Evolutionary conservation across 1,140 invertebrate genomes (phyloP).

Genomic region (Heliconius melpomene): DNA sequence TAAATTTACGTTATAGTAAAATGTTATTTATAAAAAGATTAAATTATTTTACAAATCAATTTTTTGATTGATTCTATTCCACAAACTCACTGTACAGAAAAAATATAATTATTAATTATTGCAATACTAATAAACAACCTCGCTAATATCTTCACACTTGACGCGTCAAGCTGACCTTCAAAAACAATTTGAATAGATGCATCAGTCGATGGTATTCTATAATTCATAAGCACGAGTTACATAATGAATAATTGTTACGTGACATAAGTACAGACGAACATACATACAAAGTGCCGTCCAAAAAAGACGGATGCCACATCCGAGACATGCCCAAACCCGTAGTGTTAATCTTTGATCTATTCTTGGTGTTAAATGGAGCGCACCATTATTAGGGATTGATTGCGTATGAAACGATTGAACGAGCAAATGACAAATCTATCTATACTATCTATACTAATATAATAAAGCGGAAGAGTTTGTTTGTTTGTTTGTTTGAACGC

Average conservation of each 20-base stretch:
- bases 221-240: neutral
- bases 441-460: too few relatives aligned
- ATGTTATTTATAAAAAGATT: too few relatives aligned
- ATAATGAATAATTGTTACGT: neutral
- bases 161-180: neutral
- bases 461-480: too few relatives aligned
- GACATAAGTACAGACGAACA: neutral
- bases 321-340: constrained; percentile 31
- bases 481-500: too few relatives aligned
- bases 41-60: too few relatives aligned
- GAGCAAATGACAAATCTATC: neutral
- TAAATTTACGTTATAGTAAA: too few relatives aligned
- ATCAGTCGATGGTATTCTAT: neutral
- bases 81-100: too few relatives aligned
- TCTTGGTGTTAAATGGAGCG: constrained; percentile 59
- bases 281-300: constrained; percentile 26
- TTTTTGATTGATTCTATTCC: too few relatives aligned
- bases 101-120: neutral
- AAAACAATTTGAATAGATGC: neutral
- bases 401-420: constrained; percentile 31
- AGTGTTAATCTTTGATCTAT: constrained; percentile 68
- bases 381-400: constrained; percentile 55
- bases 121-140: neutral
- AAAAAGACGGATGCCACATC: constrained; percentile 53
- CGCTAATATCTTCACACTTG: neutral